Evolutionary conservation across 2,113 vertebrate genomes (phyloP), one percentile per base, ranked within the genome.

Genomic region (Acrocephalus kingi): DNA sequence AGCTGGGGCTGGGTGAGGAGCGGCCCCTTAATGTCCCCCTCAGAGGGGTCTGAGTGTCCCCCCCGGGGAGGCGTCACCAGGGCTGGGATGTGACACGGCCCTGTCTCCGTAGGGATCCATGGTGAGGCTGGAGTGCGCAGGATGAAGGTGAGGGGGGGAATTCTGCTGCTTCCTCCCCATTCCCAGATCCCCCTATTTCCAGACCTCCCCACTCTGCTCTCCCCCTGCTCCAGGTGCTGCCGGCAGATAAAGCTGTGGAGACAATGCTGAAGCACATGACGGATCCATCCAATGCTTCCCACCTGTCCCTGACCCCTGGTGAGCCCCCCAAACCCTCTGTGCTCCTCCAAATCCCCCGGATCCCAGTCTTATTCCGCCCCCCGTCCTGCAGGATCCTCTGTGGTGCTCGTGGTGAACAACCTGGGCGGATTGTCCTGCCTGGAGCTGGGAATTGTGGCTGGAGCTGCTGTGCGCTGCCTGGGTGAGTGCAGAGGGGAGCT

Each of bases 321-420:
- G 87, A 96, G 98, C 39, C 8, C 21, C 28, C 14, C 14, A 2
- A 7, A 10, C 22, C 13, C 27, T 8, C 52, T 2, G 0, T 10
- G 19, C 21, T 33, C 22, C 18, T 28, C 28, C 20, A 6, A 8
- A 13, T 5, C 10, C 7, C 23, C 6, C 2, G 0, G 13, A 39
- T 11, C 3, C 18, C 45, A 10, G 24, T 59, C 51, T 89, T 61
- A 91, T 46, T 24, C 48, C 30, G 63, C 15, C 24, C 24, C n/a
- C 14, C 23, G 2, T 68, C 66, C 55, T 59, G 13, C 93, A 99
- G 99, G 99, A 49, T 98, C 98, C 93, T 96, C 83, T 0, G 98
- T 99, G 84, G 97, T 99, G 58, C 93, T 99, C 35, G 97, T 99
- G 87, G 99, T 99, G 84, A 99, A 99, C 97, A 99, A 99, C 96